These are phyloP conservation scores for Sander lucioperca DNA, from an alignment of 2,113 vertebrate genomes.

Conservation along the genomic window DNA sequence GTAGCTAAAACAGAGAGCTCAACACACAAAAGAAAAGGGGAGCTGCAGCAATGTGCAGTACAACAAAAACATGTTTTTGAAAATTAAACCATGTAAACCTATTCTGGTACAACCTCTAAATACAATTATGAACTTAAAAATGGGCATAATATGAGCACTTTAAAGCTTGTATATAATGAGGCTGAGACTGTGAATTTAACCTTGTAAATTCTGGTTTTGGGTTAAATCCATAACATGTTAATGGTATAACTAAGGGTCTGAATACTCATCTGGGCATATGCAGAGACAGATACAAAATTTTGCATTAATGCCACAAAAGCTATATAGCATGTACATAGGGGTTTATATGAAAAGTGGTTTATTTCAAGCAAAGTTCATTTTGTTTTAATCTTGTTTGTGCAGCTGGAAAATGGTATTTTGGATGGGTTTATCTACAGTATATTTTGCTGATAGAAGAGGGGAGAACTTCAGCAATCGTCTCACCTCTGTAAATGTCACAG, in stretches of 20 bases:
- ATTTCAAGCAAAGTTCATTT: not conserved
- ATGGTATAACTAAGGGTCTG: not conserved
- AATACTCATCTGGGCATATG: conserved; percentile 18
- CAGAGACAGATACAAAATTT: not conserved
- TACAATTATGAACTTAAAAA: no score
- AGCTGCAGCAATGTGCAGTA: no score
- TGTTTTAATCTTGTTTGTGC: not conserved
- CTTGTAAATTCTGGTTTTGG: conserved; percentile 13
- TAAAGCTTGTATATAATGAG: conserved; percentile 38
- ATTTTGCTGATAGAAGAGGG: not conserved
- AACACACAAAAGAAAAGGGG: no score
- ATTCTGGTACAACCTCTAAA: no score
- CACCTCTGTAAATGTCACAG: conserved; percentile 22
- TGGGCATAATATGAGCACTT: no score
- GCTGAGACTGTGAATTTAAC: conserved; percentile 12
- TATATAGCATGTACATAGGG: not conserved
- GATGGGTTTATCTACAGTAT: not conserved
- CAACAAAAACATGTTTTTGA: no score
- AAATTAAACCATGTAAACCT: no score
- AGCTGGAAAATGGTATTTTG: not conserved
- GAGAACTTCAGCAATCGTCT: not conserved
- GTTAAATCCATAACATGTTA: conserved; percentile 2
- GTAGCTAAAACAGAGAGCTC: no score
- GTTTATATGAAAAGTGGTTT: conserved; percentile 19
- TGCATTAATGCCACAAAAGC: conserved; percentile 1